Base-by-base conservation (phyloP, 2,888 invertebrate genomes). In the Drosophila mettleri region DNA sequence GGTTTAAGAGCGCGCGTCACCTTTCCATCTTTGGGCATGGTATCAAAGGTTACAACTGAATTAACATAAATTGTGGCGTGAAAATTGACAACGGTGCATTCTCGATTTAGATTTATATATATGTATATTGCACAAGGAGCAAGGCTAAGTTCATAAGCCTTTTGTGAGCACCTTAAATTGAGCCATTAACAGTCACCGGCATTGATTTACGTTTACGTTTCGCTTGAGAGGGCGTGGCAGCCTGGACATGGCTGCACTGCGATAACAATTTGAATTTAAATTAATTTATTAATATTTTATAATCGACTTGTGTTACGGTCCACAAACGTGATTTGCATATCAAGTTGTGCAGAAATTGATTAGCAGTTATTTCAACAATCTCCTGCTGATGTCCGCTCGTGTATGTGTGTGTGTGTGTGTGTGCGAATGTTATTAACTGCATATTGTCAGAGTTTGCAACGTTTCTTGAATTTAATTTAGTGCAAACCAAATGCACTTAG, bases 241-340 rank as follows among this genome's bases (percentile, higher is more conserved):
- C 18, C n/a, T 29, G 34, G 33, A 29, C 55, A 22, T 58, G 4
- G 29, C 33, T 43, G 54, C 22, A 39, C 24, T 24, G 31, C 51
- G 67, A 73, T 61, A 75, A 69, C 68, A 69, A 78, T 75, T 74
- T 76, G 60, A 64, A 67, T 69, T 64, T 61, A 74, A 88, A 86
- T 83, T 80, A 83, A 88, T 84, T 77, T 73, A 83, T 85, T 80
- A 83, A 85, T 88, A 85, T 76, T 86, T 84, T 86, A 88, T 83
- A 87, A 83, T 87, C 86, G 83, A 72, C 69, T 72, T 80, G 51
- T 48, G 52, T 46, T 46, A 52, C 36, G 58, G 36, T 45, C 45
- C 22, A 20, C 39, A 53, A 43, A 24, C 60, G 78, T 80, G 86
- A 85, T 85, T 88, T 88, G 83, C 84, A 84, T 88, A 78, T 86